Evolutionary conservation across 1,140 invertebrate species (phyloP).

Genomic region (Pachyrhynchus sulphureomaculatus): DNA sequence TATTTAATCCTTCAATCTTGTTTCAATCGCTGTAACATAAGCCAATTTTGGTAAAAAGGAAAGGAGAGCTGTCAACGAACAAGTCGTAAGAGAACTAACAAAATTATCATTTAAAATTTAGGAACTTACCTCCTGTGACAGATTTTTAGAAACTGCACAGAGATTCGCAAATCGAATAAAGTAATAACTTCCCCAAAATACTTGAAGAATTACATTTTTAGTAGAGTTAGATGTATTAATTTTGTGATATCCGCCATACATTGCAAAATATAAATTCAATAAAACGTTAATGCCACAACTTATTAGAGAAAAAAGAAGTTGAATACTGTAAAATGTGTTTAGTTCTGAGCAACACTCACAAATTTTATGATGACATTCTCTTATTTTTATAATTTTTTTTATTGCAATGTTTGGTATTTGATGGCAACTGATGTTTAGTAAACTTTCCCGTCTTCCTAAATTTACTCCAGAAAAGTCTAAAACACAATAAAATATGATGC

Average conservation of each 20-base stretch:
- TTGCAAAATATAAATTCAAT: slow-evolving; percentile 15
- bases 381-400: neutral
- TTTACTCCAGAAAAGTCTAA: too few species aligned
- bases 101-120: too few species aligned
- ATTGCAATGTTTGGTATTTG: neutral
- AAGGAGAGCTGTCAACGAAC: too few species aligned
- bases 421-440: too few species aligned
- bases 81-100: too few species aligned
- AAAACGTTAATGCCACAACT: neutral
- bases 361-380: slow-evolving; percentile 5
- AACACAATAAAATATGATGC: neutral
- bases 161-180: neutral
- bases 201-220: neutral
- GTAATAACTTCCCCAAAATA: slow-evolving; percentile 4
- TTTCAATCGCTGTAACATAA: too few species aligned
- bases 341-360: slow-evolving; percentile 1
- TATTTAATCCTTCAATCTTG: too few species aligned
- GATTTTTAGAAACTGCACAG: neutral
- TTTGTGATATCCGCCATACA: slow-evolving; percentile 4
- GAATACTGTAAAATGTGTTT: slow-evolving; percentile 2
- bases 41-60: too few species aligned
- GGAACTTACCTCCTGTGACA: slow-evolving; percentile 1
- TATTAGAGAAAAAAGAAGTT: neutral
- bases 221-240: neutral
- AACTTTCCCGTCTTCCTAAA: too few species aligned